Evolutionary conservation across 2,113 vertebrate species (phyloP), one percentile per base, ranked within the genome.

Genomic region (Podarcis muralis): DNA sequence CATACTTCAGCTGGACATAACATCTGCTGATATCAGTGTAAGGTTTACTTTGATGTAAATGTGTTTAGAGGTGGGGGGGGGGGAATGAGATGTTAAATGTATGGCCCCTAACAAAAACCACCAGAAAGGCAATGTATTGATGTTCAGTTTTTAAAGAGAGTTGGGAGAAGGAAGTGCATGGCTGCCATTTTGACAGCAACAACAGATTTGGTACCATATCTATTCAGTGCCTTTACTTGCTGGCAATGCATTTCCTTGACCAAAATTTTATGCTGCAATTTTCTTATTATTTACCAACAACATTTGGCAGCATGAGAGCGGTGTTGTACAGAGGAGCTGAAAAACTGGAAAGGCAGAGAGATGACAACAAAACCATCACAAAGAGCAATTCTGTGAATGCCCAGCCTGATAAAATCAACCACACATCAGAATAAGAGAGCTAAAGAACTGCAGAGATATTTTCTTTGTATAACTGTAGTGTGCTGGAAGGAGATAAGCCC

Each of bases 401-500:
- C 2, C 69, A 80, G 8, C 87, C 43, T 15, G 82, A 93, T 74
- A 92, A 25, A 37, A 91, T 88, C 87, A 81, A 68, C 37, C 80
- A 37, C 0, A 0, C 59, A 57, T 30, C 59, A 83, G 57, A 86
- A 59, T 20, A 9, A 90, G 43, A 20, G 48, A 92, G 84, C 81
- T 85, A 32, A 75, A 86, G 43, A 66, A 82, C 43, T 68, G 32
- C 4, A 85, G 35, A 69, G 30, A 71, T 18, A 88, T 83, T 93
- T 40, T 91, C 80, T 84, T 72, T 78, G 66, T 43, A 72, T 16
- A 91, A 81, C 53, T 81, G 62, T n/a, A 87, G n/a, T 62, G 79
- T 65, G 68, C 32, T 7, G 48, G 69, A 91, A 43, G 72, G 25
- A 94, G 71, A 90, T 76, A 92, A 89, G 85, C 3, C 48, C 53